Evolutionary conservation across 2,113 vertebrate genomes (phyloP).

Genomic region (Larimichthys crocea): DNA sequence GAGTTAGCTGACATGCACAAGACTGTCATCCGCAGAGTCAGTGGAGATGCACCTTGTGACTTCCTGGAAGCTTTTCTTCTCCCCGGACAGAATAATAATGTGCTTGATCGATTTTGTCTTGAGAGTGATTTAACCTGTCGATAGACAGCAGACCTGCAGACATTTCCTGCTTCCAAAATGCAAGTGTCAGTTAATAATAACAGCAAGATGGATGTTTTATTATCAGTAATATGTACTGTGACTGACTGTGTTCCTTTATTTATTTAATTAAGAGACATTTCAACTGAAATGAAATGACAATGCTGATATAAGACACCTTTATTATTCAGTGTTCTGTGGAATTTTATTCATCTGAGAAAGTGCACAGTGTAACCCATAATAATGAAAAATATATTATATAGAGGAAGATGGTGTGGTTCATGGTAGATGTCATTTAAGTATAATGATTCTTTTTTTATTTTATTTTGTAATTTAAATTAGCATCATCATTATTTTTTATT

Average conservation of each 20-base stretch:
- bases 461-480: too few species aligned
- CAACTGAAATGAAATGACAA: not conserved
- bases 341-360: not conserved
- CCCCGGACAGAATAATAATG: slow-evolving; percentile 3
- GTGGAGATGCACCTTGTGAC: slow-evolving; percentile 33
- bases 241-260: not conserved
- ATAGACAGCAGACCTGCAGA: not conserved
- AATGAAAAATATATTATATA: not conserved
- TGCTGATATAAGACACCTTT: not conserved
- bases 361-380: not conserved
- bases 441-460: too few species aligned
- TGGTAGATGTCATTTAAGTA: too few species aligned
- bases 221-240: not conserved
- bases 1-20: slow-evolving; percentile 31
- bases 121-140: slow-evolving; percentile 23
- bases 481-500: too few species aligned
- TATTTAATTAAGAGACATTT: not conserved
- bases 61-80: slow-evolving; percentile 35
- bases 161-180: slow-evolving; percentile 20
- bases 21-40: slow-evolving; percentile 32
- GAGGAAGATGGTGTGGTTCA: not conserved
- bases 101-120: slow-evolving; percentile 14
- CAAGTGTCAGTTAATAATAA: slow-evolving; percentile 29
- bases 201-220: not conserved
- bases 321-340: not conserved